Evolutionary conservation across 2,797 vertebrate species (phyloP), one percentile per base, ranked within the genome.

Genomic region (Apogon hyalosoma): DNA sequence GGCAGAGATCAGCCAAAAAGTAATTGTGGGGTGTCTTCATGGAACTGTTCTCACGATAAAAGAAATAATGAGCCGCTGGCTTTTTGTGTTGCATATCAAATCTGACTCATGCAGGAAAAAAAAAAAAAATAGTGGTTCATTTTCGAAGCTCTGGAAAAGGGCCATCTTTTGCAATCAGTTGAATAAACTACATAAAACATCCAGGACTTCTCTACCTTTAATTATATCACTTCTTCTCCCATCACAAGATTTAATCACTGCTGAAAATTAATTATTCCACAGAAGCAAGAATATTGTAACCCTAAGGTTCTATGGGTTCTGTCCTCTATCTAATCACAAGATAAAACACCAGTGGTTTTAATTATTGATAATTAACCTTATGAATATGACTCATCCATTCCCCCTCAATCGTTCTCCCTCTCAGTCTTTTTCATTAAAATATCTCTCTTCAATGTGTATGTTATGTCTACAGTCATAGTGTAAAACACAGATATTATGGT

Each of bases 291-390:
- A 63, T 50, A 69, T 64, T 66, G 48, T 73, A 72, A 75, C 69
- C 67, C 47, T 18, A 54, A 66, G 73, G 74, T 79, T 78, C 61
- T 75, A 16, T 57, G 43, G 61, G 48, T 54, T 73, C 48, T 60
- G 62, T 59, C 42, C 56, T 67, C 24, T 55, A 70, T 80, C 64
- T 72, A 73, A 77, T 73, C 63, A 70, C 49, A 48, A 66, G 70
- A 70, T 79, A 57, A 75, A 75, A 72, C 73, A 73, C 21, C 52
- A 64, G 51, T 63, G 63, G 28, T 77, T 83, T 82, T 78, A 74
- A 84, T 80, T 68, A 80, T 75, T 73, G 47, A 69, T 74, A 81
- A 84, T 85, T 74, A 82, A 84, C 68, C 82, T 73, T n/a, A 51
- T 67, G 59, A 73, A 81, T 76, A 15, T 56, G 60, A 70, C 69